phyloP scores from a whole-genome alignment of 2,797 vertebrate species.

The Acanthiza pusilla region DNA sequence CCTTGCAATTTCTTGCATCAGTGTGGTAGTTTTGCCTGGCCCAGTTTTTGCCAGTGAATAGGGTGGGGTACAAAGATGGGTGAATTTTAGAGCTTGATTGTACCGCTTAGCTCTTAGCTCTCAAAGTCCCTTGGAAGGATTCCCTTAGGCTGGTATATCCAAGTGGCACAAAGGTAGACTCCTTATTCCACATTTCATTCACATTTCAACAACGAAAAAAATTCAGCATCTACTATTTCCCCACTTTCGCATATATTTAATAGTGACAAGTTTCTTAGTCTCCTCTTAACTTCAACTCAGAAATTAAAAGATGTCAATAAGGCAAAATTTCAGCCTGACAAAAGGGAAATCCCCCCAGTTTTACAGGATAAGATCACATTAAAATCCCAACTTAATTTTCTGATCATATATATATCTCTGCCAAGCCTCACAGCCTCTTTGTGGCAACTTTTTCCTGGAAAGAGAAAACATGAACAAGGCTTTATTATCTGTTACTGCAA shows the following conservation, averaged over 20 bases:
- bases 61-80: too few relatives aligned
- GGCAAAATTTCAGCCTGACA: not conserved
- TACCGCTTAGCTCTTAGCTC: not conserved
- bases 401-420: not conserved
- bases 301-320: not conserved
- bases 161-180: not conserved
- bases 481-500: not conserved
- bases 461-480: not conserved
- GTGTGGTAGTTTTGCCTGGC: too few relatives aligned
- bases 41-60: too few relatives aligned
- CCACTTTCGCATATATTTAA: not conserved
- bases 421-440: not conserved
- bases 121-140: not conserved
- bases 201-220: not conserved
- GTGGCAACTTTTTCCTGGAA: not conserved
- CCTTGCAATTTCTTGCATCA: not conserved
- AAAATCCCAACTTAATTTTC: not conserved
- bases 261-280: not conserved
- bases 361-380: not conserved
- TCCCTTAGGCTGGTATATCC: not conserved
- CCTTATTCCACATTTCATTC: not conserved
- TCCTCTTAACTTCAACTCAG: not conserved
- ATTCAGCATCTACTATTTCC: not conserved
- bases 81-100: not conserved
- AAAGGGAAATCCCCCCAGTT: not conserved